Evolutionary conservation across 2,797 vertebrate species (phyloP), one percentile per base, ranked within the genome.

Genomic region (Sebastes baramenuke): DNA sequence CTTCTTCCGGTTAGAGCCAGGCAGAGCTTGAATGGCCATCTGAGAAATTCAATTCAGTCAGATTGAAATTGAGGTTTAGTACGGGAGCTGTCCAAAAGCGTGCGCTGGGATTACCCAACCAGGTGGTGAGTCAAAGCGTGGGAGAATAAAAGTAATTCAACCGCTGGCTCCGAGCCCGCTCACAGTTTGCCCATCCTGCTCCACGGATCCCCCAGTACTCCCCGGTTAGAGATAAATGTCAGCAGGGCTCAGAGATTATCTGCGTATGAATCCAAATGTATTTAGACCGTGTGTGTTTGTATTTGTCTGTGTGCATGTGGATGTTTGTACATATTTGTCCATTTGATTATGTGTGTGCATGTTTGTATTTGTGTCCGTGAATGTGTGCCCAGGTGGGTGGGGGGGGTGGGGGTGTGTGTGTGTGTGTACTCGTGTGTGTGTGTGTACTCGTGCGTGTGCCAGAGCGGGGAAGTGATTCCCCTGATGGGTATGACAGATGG

Each of bases 81-180:
- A 16, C 34, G 24, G 65, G 67, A 66, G 67, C 75, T 22, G 80
- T 72, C 80, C 70, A 71, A 46, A 83, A 68, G 79, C 65, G 36
- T 75, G 83, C 32, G 24, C 69, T 67, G 87, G 82, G 86, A 92
- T 86, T 89, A 91, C 67, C 61, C 73, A 5, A 72, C 85, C 89
- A 92, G 88, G 91, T 92, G 89, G 82, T 24, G 87, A 91, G 77
- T 81, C 87, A 69, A 61, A 84, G 78, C 62, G 81, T 67, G 56
- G 16, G 84, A 69, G 78, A 84, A 79, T 52, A 66, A 86, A 82
- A 84, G 85, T 79, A 71, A 89, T 87, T 88, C 72, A 74, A 3
- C 68, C 8, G 58, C 78, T 89, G 89, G 90, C 86, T 66, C 9
- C 0, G 13, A 27, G 86, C 86, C 86, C 25, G 34, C 59, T 78